Conservation (phyloP, 2,797 vertebrate species). For the Moxostoma hubbsi region DNA sequence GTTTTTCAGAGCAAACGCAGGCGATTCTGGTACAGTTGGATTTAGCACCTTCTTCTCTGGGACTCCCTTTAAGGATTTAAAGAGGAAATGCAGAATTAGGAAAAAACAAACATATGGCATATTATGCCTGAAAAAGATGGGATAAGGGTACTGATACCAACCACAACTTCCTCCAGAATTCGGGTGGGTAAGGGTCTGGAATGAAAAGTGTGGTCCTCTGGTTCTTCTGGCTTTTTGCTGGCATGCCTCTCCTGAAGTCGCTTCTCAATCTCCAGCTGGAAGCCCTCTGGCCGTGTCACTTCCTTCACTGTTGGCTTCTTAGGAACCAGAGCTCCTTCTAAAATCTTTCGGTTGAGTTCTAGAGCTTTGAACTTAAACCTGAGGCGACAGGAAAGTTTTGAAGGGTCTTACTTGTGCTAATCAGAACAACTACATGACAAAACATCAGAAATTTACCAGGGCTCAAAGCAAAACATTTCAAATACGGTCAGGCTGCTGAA, state of each 20-base stretch:
- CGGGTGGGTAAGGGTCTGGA: constrained; percentile 85
- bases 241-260: constrained; percentile 84
- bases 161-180: constrained; percentile 90
- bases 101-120: background rate
- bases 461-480: background rate
- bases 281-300: constrained; percentile 82
- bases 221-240: constrained; percentile 79
- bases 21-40: constrained; percentile 88
- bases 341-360: constrained; percentile 85
- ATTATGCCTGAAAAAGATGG: background rate
- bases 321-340: constrained; percentile 79
- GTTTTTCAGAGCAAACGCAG: constrained; percentile 87
- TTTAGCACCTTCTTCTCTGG: constrained; percentile 85
- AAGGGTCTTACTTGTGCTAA: background rate
- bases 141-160: constrained; percentile 67
- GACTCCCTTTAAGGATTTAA: constrained; percentile 75
- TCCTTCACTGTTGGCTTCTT: constrained; percentile 85
- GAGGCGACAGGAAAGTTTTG: background rate
- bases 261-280: constrained; percentile 89
- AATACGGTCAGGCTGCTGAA: no score
- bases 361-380: constrained; percentile 91
- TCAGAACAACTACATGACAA: no score
- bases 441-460: no score
- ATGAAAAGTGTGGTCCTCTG: constrained; percentile 82
- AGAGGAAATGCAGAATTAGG: background rate